Percentiles rank a stretch among this genome's conserved stretches.
Evolutionary conservation across 2,113 vertebrate species (phyloP).

Genomic region (Scytalopus superciliaris): DNA sequence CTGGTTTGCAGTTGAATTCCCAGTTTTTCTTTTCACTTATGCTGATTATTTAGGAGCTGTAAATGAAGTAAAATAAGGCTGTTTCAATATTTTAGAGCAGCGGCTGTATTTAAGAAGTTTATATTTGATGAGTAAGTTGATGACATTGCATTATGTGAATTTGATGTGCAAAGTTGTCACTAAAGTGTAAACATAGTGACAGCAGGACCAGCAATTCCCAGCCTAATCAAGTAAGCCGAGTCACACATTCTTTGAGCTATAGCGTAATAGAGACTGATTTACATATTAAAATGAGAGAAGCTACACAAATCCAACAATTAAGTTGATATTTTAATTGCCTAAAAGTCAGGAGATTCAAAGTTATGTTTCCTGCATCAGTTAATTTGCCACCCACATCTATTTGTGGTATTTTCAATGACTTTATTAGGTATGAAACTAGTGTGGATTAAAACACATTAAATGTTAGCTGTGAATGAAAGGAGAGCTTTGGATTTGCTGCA

Average conservation of each 20-base stretch:
- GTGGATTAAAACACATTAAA: neutral
- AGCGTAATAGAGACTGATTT: slow-evolving; percentile 63
- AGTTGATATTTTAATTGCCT: slow-evolving; percentile 69
- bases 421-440: slow-evolving; percentile 7
- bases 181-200: slow-evolving; percentile 60
- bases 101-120: slow-evolving; percentile 54
- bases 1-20: neutral
- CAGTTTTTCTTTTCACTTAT: neutral
- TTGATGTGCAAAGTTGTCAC: slow-evolving; percentile 70
- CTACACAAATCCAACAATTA: slow-evolving; percentile 63
- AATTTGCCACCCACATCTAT: slow-evolving; percentile 25
- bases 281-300: slow-evolving; percentile 65
- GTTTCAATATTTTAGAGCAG: neutral
- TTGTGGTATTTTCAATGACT: slow-evolving; percentile 17
- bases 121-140: slow-evolving; percentile 53
- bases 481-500: neutral
- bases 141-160: slow-evolving; percentile 62
- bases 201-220: slow-evolving; percentile 68
- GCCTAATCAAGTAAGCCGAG: slow-evolving; percentile 65
- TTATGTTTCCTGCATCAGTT: slow-evolving; percentile 31
- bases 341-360: slow-evolving; percentile 57
- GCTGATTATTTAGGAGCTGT: neutral
- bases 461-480: neutral
- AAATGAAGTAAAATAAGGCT: slow-evolving; percentile 31
- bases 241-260: slow-evolving; percentile 65